phyloP scores from a whole-genome alignment of 2,113 vertebrate genomes.

The Daboia siamensis region DNA sequence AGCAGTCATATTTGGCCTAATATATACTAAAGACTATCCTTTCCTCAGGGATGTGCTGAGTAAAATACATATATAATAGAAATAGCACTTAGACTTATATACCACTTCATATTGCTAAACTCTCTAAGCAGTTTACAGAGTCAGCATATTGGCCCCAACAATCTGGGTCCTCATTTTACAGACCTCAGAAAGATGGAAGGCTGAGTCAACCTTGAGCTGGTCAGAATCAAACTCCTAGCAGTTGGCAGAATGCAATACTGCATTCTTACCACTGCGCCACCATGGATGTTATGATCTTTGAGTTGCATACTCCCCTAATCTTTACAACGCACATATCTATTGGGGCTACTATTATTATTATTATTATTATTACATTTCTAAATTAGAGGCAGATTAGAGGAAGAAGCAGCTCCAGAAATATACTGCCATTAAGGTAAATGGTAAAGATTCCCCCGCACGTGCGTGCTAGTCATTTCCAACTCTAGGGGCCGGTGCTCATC shows the following conservation, averaged over 20 bases:
- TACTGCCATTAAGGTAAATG: too few relatives aligned
- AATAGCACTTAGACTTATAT: not conserved
- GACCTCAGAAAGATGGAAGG: not conserved
- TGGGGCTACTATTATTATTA: not conserved
- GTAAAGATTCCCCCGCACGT: too few relatives aligned
- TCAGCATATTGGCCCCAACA: not conserved
- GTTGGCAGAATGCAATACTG: not conserved
- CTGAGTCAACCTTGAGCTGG: not conserved
- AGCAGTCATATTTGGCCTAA: not conserved
- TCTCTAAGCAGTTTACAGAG: too few relatives aligned
- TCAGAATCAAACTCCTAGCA: not conserved
- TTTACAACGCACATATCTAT: not conserved
- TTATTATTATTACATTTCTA: not conserved
- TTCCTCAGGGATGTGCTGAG: not conserved
- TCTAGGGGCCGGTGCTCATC: too few relatives aligned
- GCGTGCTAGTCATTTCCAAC: too few relatives aligned
- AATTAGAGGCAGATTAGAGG: not conserved
- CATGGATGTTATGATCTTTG: not conserved
- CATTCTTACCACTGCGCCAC: not conserved
- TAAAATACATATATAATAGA: not conserved
- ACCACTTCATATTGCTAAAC: too few relatives aligned
- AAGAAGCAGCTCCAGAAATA: not conserved
- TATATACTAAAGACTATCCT: not conserved
- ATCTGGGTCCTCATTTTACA: not conserved
- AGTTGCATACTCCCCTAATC: not conserved